These are phyloP conservation scores for Chlorops oryzae DNA, from an alignment of 1,140 invertebrate genomes.

Conservation along the genomic window DNA sequence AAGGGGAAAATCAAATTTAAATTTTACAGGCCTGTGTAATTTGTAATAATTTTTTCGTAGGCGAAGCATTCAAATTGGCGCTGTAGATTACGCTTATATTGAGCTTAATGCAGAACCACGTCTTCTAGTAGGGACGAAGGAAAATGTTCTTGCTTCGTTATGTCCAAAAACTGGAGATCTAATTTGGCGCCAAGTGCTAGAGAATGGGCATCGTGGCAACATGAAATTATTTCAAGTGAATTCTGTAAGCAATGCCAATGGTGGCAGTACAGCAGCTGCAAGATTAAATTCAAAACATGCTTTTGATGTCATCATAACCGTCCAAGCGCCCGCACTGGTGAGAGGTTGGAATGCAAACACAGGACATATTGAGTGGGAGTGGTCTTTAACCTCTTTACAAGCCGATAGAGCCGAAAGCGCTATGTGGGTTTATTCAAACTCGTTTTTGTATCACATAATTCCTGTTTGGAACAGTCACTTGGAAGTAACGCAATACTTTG, in stretches of 20 bases:
- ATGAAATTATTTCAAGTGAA: constrained; percentile 56
- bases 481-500: constrained; percentile 64
- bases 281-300: constrained; percentile 29
- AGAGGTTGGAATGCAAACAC: constrained; percentile 69
- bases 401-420: constrained; percentile 49
- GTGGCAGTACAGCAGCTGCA: constrained; percentile 47
- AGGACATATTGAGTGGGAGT: constrained; percentile 58
- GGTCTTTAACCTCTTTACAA: constrained; percentile 53
- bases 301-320: constrained; percentile 62
- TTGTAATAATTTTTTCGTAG: too few relatives aligned
- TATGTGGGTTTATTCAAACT: constrained; percentile 59
- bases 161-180: constrained; percentile 77
- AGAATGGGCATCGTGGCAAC: constrained; percentile 56
- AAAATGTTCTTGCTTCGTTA: constrained; percentile 80
- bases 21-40: too few relatives aligned
- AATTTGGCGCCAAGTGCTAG: constrained; percentile 75
- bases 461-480: constrained; percentile 60
- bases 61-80: constrained; percentile 79
- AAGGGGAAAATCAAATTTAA: too few relatives aligned
- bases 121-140: constrained; percentile 78
- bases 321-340: constrained; percentile 66
- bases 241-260: constrained; percentile 21
- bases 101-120: constrained; percentile 64
- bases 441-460: constrained; percentile 60
- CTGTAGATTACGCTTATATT: constrained; percentile 71